Conservation (phyloP, 2,888 invertebrate species). For the Dascillus cervinus region DNA sequence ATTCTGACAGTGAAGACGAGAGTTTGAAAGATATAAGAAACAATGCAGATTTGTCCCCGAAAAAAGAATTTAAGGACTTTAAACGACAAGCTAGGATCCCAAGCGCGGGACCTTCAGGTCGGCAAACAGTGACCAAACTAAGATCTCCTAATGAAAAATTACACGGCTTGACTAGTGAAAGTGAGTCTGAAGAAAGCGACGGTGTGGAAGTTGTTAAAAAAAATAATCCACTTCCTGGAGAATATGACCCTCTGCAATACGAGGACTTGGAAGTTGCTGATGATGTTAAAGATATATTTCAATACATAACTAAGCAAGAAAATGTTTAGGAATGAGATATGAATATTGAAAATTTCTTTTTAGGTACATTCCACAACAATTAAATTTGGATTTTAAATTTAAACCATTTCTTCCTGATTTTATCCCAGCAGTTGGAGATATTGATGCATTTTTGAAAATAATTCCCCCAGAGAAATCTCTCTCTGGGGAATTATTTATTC, state of each 20-base stretch:
- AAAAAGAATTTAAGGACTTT: too few relatives aligned
- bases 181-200: constrained; percentile 31
- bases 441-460: constrained; percentile 96
- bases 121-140: constrained; percentile 21
- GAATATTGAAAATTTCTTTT: constrained; percentile 11
- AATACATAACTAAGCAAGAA: constrained; percentile 76
- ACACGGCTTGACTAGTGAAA: constrained; percentile 22
- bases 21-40: too few relatives aligned
- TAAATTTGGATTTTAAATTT: constrained; percentile 82
- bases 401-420: constrained; percentile 95
- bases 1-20: neutral
- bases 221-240: constrained; percentile 37
- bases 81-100: too few relatives aligned
- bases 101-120: constrained; percentile 26
- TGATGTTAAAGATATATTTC: constrained; percentile 88
- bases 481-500: constrained; percentile 27
- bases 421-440: constrained; percentile 96
- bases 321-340: constrained; percentile 1
- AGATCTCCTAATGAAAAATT: constrained; percentile 15
- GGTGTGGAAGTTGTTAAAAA: constrained; percentile 17
- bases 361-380: constrained; percentile 88
- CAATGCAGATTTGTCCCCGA: too few relatives aligned
- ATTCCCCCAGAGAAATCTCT: constrained; percentile 63
- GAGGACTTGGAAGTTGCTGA: constrained; percentile 71
- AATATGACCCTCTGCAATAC: constrained; percentile 78